A percentile compares a stretch with the other conserved stretches of the same genome.
Evolutionary conservation across 2,113 vertebrate genomes (phyloP).

Genomic region (mouse (Mus musculus)): DNA sequence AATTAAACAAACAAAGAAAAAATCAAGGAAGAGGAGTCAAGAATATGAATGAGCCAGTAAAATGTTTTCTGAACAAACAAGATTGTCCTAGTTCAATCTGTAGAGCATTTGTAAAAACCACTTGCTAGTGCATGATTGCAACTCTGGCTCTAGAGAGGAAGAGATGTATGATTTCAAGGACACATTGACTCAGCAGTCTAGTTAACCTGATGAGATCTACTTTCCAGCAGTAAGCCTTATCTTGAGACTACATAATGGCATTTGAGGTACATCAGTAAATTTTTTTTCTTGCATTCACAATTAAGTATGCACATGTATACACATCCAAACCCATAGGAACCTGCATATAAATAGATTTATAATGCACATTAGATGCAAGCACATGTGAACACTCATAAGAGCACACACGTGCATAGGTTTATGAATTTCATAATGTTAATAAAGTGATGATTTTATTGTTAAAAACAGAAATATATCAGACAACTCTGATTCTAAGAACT

Average conservation of each 20-base stretch:
- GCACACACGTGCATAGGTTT: neutral
- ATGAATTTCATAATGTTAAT: neutral
- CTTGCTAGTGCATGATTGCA: neutral
- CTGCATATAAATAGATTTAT: neutral
- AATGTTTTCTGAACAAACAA: neutral
- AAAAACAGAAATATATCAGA: neutral
- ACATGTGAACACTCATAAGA: neutral
- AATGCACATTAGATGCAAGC: neutral
- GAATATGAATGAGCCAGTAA: neutral
- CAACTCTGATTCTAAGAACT: neutral
- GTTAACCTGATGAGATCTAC: neutral
- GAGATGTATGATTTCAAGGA: too few species aligned
- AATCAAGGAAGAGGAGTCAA: neutral
- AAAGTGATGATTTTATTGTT: neutral
- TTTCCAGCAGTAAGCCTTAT: neutral
- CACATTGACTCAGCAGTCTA: too few species aligned
- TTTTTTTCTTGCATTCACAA: neutral
- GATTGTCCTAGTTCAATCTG: neutral
- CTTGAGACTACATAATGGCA: neutral
- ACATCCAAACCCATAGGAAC: neutral
- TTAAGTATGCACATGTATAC: neutral
- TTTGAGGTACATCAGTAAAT: neutral
- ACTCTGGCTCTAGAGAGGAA: neutral
- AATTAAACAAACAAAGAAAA: constrained; percentile 19
- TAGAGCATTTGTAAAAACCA: neutral